Evolutionary conservation across 2,888 invertebrate species (phyloP).

Genomic region (Diarsia rubi): DNA sequence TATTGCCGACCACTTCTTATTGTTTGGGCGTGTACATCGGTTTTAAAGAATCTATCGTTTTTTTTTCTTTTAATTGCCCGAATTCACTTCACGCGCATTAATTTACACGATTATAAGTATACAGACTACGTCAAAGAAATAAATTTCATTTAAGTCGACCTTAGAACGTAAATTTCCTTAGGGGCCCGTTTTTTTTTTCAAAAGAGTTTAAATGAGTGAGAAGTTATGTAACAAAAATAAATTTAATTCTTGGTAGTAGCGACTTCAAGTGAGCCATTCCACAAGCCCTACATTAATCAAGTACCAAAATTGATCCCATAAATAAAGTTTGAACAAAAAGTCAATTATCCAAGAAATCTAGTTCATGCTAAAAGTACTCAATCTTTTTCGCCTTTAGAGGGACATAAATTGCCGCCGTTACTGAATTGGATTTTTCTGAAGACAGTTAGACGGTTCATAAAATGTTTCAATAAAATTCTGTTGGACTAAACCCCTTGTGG

Average conservation of each 20-base stretch:
- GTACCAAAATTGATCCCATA: conserved; percentile 10
- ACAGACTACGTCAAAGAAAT: no score
- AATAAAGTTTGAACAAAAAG: conserved; percentile 33
- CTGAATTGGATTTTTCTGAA: conserved; percentile 46
- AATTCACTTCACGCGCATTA: no score
- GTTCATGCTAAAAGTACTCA: conserved; percentile 37
- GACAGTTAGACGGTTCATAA: conserved; percentile 40
- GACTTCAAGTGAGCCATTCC: neutral
- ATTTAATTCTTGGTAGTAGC: neutral
- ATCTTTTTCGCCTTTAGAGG: conserved; percentile 34
- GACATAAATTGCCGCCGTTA: conserved; percentile 49
- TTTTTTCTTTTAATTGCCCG: no score
- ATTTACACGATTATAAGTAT: no score
- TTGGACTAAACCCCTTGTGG: conserved; percentile 35
- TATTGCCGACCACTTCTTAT: no score
- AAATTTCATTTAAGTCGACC: no score
- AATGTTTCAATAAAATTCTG: conserved; percentile 40
- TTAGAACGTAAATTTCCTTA: no score
- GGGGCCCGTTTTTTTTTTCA: no score
- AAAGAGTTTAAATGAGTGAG: no score
- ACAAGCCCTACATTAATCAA: neutral
- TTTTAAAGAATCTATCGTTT: no score
- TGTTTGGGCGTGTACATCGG: no score
- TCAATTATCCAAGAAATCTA: conserved; percentile 45
- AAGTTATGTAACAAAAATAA: no score